These are phyloP conservation scores for Bos indicus DNA, from an alignment of 2,113 vertebrate species.

Conservation along the genomic window DNA sequence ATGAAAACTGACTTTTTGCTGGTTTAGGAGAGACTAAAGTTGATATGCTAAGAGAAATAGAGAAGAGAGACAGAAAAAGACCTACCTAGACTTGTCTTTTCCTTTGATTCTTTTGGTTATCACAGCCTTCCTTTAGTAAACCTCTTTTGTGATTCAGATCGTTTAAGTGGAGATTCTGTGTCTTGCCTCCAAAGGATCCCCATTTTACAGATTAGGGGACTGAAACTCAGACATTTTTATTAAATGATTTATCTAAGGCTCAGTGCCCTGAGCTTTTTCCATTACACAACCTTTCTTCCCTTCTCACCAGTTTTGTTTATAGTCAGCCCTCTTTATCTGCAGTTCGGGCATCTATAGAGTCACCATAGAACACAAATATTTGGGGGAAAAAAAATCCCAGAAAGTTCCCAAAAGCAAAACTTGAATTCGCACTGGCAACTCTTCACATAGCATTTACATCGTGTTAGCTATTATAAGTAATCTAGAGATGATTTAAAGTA, in stretches of 20 bases:
- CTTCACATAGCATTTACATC: background rate
- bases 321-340: background rate
- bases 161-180: background rate
- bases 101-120: background rate
- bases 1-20: background rate
- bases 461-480: background rate
- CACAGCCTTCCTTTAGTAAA: background rate
- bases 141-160: background rate
- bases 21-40: background rate
- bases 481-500: background rate
- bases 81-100: background rate
- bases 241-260: background rate
- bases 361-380: background rate
- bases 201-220: background rate
- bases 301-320: background rate
- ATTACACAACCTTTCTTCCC: background rate
- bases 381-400: background rate
- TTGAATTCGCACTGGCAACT: background rate
- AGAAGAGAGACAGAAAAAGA: background rate
- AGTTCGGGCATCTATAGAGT: background rate
- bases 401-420: background rate
- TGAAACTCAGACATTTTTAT: background rate
- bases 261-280: background rate
- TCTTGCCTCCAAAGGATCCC: background rate
- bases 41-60: background rate